Conservation (phyloP, 2,113 vertebrate genomes). For the Rynchops niger region DNA sequence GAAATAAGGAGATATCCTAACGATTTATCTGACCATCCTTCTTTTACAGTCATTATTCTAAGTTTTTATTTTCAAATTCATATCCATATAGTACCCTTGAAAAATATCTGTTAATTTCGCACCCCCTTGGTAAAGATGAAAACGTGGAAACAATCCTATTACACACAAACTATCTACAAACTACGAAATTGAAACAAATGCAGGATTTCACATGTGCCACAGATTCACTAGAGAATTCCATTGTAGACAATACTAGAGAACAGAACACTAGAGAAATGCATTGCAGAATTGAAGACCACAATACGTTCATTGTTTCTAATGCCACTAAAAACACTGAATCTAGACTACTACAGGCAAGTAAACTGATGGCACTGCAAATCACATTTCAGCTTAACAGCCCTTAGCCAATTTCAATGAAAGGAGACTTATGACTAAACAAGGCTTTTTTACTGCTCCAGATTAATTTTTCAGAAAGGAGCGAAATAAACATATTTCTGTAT, state of each 20-base stretch:
- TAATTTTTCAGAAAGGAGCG: neutral
- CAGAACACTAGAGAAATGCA: neutral
- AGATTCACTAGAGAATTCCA: neutral
- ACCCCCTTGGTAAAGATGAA: neutral
- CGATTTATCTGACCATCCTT: neutral
- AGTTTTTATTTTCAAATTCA: neutral
- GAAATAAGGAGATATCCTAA: neutral
- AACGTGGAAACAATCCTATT: neutral
- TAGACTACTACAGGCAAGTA: neutral
- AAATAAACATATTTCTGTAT: neutral
- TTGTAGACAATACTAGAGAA: neutral
- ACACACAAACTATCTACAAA: neutral
- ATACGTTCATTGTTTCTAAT: neutral
- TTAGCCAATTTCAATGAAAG: neutral
- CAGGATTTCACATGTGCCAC: neutral
- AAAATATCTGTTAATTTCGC: neutral
- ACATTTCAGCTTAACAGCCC: neutral
- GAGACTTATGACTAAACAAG: neutral
- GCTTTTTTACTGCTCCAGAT: neutral
- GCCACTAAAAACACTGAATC: neutral
- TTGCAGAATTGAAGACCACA: neutral
- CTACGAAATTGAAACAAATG: neutral
- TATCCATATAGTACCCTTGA: neutral
- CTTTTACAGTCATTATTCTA: neutral
- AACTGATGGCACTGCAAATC: neutral